Evolutionary conservation across 2,888 invertebrate species (phyloP).

Genomic region (Biston betularia): DNA sequence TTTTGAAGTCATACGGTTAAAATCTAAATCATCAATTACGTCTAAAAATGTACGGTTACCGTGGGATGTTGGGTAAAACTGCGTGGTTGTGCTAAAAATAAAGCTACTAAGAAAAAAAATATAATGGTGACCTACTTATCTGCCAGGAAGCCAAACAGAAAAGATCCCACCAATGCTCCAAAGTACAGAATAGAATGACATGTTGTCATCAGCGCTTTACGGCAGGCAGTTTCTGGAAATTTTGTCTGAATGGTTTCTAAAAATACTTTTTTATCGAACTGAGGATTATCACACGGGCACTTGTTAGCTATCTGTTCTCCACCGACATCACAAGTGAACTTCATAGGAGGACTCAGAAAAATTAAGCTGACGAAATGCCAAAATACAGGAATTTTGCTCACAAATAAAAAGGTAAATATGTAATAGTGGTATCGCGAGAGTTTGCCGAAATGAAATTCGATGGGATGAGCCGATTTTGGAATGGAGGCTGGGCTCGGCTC

Average conservation of each 20-base stretch:
- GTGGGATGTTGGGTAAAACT: too few species aligned
- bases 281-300: constrained; percentile 66
- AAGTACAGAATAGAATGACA: constrained; percentile 65
- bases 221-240: constrained; percentile 59
- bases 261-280: constrained; percentile 67
- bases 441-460: constrained; percentile 62
- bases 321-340: constrained; percentile 54
- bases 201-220: constrained; percentile 60
- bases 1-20: too few species aligned
- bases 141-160: constrained; percentile 67
- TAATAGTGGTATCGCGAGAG: constrained; percentile 65
- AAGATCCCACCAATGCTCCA: constrained; percentile 65
- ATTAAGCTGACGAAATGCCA: constrained; percentile 72
- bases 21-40: too few species aligned
- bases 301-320: constrained; percentile 36
- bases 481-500: not conserved
- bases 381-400: constrained; percentile 62
- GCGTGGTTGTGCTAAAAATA: too few species aligned
- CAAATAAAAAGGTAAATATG: constrained; percentile 61
- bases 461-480: constrained; percentile 50
- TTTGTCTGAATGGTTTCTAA: constrained; percentile 69
- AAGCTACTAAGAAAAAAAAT: too few species aligned
- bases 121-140: constrained; percentile 61
- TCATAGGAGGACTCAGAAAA: constrained; percentile 69
- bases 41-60: too few species aligned